phyloP scores from a whole-genome alignment of 2,113 vertebrate species.

The Murina feae region DNA sequence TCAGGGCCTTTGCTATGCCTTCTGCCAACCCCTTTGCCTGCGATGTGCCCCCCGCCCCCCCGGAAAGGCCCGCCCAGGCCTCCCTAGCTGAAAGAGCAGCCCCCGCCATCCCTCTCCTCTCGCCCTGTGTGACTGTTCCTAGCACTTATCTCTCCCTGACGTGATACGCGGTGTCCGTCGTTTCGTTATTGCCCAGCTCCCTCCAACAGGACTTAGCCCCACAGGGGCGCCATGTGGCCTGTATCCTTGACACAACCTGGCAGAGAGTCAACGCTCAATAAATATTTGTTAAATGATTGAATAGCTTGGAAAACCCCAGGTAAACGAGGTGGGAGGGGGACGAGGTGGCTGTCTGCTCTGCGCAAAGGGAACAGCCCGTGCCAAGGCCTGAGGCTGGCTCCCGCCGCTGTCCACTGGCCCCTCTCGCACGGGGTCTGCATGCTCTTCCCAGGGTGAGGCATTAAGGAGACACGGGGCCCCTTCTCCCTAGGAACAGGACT shows the following conservation, averaged over 20 bases:
- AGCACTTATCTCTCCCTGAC: background rate
- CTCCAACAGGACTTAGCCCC: background rate
- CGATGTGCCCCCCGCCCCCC: too few species aligned
- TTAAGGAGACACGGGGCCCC: background rate
- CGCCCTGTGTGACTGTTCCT: background rate
- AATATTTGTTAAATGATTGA: conserved; percentile 38
- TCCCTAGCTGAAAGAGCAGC: background rate
- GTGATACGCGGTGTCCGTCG: background rate
- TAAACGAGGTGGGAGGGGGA: background rate
- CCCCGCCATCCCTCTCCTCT: background rate
- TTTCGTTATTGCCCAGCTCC: background rate
- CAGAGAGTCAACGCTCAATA: background rate
- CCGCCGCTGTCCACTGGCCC: rapidly evolving
- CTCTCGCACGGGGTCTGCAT: rapidly evolving
- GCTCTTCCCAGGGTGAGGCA: background rate
- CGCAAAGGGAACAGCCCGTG: background rate
- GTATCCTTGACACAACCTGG: background rate
- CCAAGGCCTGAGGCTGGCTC: background rate
- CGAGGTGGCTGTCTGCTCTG: background rate
- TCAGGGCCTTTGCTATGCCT: background rate
- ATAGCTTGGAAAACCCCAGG: conserved; percentile 46
- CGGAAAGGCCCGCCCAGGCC: background rate
- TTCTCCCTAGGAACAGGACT: background rate
- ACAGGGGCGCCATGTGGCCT: background rate
- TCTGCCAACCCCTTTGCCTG: background rate